phyloP scores from a whole-genome alignment of 2,113 vertebrate genomes.

The Hemibagrus wyckioides region DNA sequence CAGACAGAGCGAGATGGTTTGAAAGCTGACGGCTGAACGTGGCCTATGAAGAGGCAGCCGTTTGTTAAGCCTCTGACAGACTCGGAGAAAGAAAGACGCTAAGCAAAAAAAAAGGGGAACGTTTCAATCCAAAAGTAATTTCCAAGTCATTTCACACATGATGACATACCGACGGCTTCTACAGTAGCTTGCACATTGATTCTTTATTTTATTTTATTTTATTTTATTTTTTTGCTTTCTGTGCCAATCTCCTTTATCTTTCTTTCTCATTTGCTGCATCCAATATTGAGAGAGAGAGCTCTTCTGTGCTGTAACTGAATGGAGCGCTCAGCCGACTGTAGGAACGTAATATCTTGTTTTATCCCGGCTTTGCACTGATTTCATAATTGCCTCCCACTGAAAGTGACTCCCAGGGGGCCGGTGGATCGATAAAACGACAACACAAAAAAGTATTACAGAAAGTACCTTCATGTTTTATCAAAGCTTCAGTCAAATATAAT shows the following conservation, averaged over 20 bases:
- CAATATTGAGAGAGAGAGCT: conserved; percentile 52
- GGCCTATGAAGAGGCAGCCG: conserved; percentile 4
- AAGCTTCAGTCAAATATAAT: conserved; percentile 59
- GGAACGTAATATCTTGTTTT: conserved; percentile 62
- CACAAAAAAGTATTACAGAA: conserved; percentile 62
- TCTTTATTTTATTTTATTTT: conserved; percentile 28
- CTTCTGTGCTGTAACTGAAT: conserved; percentile 50
- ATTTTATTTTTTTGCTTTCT: conserved; percentile 5
- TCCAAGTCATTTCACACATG: conserved; percentile 50
- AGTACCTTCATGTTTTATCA: conserved; percentile 65
- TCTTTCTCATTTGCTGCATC: conserved; percentile 42
- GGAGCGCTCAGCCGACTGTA: conserved; percentile 50
- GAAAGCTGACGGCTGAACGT: conserved; percentile 39
- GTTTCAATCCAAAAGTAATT: conserved; percentile 49
- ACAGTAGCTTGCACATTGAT: conserved; percentile 48
- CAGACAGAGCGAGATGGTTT: conserved; percentile 16
- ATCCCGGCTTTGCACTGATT: conserved; percentile 59
- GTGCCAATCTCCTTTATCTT: conserved; percentile 45
- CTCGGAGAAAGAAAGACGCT: neutral
- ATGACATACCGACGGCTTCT: conserved; percentile 38
- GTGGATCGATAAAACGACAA: conserved; percentile 60
- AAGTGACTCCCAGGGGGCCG: conserved; percentile 57
- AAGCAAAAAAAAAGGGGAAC: conserved; percentile 38
- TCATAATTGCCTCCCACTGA: conserved; percentile 61
- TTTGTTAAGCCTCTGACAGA: conserved; percentile 10